Evolutionary conservation across 1,140 invertebrate genomes (phyloP), one percentile per base, ranked within the genome.

Genomic region (Drosophila littoralis): DNA sequence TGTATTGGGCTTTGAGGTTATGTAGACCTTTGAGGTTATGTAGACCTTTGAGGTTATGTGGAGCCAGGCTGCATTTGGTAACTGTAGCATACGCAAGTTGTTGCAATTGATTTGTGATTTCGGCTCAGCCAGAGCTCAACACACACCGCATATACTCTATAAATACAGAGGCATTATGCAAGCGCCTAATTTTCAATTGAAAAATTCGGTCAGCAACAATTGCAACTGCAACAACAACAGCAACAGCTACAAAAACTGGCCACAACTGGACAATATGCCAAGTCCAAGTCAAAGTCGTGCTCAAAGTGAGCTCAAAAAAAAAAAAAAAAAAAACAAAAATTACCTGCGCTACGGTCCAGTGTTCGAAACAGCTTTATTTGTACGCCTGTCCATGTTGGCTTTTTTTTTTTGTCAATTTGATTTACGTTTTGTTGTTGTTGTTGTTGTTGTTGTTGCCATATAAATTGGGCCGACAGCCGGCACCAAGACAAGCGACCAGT

Each of bases 251-350:
- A 51, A 17, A 13, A 67, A 48, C 54, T 51, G 46, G 15, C 45
- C 57, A 36, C 38, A 68, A 57, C 63, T 65, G 68, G 68, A 71
- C 68, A 65, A 64, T 57, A 48, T 70, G 59, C 60, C 59, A 66
- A 65, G 69, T 63, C 52, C 57, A 69, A 61, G 58, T 46, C 58
- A 70, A 61, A 70, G 58, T 70, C 50, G 58, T 69, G 65, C 57
- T 64, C 28, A 38, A 65, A 65, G 35, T 57, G 42, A 51, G 50
- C 33, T 50, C 43, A 7, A 40, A 65, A 55, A 52, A 36, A 28
- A 42, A n/a, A 64, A 17, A 42, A 28, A 69, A 35, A 45, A 38
- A 52, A 32, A 7, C 7, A 54, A 35, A 13, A 15, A 66, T 51
- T 35, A 51, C 42, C 51, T 51, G 32, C 22, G 32, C 22, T 33